phyloP scores from a whole-genome alignment of 2,113 vertebrate genomes.

The Parotia lawesii region DNA sequence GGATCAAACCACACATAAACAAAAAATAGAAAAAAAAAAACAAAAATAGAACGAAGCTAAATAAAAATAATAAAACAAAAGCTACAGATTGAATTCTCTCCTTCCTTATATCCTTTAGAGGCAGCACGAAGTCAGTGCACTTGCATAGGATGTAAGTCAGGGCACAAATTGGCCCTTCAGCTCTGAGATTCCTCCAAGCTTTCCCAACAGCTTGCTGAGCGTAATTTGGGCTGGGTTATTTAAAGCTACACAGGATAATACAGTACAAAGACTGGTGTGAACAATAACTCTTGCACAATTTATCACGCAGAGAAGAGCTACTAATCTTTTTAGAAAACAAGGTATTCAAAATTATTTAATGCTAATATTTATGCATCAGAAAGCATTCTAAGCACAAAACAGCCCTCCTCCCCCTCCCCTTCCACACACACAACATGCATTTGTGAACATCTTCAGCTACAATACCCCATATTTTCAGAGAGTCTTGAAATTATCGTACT shows the following conservation, averaged over 20 bases:
- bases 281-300: constrained; percentile 77
- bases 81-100: background rate
- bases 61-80: background rate
- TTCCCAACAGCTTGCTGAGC: constrained; percentile 64
- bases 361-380: constrained; percentile 78
- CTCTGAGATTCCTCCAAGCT: constrained; percentile 55
- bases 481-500: constrained; percentile 16
- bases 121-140: background rate
- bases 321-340: constrained; percentile 80
- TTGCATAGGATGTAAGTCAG: constrained; percentile 41
- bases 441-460: constrained; percentile 54
- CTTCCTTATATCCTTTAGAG: background rate
- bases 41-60: background rate
- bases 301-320: constrained; percentile 75
- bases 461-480: constrained; percentile 58
- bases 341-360: constrained; percentile 80
- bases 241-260: constrained; percentile 71
- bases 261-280: constrained; percentile 65
- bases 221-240: constrained; percentile 73
- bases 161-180: constrained; percentile 49
- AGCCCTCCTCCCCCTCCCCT: background rate
- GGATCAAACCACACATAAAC: background rate
- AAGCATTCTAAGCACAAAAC: constrained; percentile 65
- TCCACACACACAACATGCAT: background rate
- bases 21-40: background rate